Evolutionary conservation across 23 tunicate genomes (phyloP), one percentile per base, ranked within the genome.

Genomic region (Phallusia fumigata): DNA sequence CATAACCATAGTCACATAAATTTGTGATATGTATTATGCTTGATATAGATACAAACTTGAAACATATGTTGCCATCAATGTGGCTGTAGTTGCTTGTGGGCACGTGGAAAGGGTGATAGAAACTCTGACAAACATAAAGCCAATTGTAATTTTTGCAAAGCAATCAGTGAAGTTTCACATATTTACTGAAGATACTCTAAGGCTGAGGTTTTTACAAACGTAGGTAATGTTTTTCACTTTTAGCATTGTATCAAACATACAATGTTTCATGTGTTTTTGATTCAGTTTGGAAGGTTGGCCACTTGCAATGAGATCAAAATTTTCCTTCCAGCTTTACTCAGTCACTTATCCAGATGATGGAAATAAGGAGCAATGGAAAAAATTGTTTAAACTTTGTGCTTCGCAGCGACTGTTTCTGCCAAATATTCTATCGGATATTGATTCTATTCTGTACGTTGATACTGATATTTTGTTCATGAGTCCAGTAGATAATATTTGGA

Each of bases 361-460:
- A 6, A 53, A 93, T 78, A 80, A 50, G 19, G 50, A 65, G 19
- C 74, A 88, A 33, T 93, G 98, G 98, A 93, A 92, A 50, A 87
- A 84, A 34, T 79, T 92, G 12, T 92, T 92, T 73, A 92, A 92
- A 65, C 89, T 87, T 32, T 93, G 98, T 85, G 98, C 98, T 0
- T 88, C 98, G 49, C 98, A 93, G 74, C 76, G 98, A 53, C 65
- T 93, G 11, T 93, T 93, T 53, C 76, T 93, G 0, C 98, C 98
- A 33, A 33, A 84, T 19, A 36, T 93, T 16, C 45, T 93, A n/a
- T n/a, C n/a, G n/a, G n/a, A n/a, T n/a, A n/a, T n/a, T n/a, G n/a
- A n/a, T n/a, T n/a, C n/a, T n/a, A n/a, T n/a, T n/a, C n/a, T n/a
- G n/a, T n/a, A n/a, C n/a, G n/a, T n/a, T n/a, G 97, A 93, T 64